These are phyloP conservation scores for Syrphus vitripennis DNA, from an alignment of 2,888 invertebrate genomes.

Conservation along the genomic window DNA sequence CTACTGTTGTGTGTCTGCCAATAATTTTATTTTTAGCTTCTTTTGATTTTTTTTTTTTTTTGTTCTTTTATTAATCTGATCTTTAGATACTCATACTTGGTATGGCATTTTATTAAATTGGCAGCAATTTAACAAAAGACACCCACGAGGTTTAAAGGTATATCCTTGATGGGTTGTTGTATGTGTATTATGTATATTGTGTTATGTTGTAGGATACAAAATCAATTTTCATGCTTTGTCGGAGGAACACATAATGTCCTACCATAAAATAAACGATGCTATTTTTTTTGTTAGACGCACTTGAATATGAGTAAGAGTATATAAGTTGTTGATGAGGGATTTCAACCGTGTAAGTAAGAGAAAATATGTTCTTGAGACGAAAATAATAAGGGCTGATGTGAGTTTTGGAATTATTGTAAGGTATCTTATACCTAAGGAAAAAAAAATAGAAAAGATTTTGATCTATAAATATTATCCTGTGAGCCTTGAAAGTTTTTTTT, in stretches of 20 bases:
- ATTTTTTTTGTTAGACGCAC: not conserved
- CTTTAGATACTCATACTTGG: slow-evolving; percentile 22
- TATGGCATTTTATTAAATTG: slow-evolving; percentile 36
- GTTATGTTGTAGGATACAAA: not conserved
- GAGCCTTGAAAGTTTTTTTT: no score
- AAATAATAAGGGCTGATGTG: not conserved
- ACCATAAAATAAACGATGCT: not conserved
- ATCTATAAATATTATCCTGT: no score
- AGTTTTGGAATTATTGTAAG: not conserved
- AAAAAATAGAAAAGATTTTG: no score
- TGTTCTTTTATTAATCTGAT: slow-evolving; percentile 27
- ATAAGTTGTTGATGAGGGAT: no score
- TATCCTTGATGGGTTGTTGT: slow-evolving; percentile 6
- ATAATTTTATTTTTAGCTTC: not conserved
- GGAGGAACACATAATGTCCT: not conserved
- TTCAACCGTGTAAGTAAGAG: not conserved
- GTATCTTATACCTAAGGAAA: no score
- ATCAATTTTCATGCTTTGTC: slow-evolving; percentile 25
- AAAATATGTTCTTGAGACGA: not conserved
- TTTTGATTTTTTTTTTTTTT: not conserved
- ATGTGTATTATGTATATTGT: not conserved
- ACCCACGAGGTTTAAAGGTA: slow-evolving; percentile 46
- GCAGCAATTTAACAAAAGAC: slow-evolving; percentile 44
- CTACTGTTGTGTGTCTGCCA: not conserved
- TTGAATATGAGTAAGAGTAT: not conserved